Evolutionary conservation across 1,140 invertebrate genomes (phyloP).

Genomic region (Bombyx mandarina): DNA sequence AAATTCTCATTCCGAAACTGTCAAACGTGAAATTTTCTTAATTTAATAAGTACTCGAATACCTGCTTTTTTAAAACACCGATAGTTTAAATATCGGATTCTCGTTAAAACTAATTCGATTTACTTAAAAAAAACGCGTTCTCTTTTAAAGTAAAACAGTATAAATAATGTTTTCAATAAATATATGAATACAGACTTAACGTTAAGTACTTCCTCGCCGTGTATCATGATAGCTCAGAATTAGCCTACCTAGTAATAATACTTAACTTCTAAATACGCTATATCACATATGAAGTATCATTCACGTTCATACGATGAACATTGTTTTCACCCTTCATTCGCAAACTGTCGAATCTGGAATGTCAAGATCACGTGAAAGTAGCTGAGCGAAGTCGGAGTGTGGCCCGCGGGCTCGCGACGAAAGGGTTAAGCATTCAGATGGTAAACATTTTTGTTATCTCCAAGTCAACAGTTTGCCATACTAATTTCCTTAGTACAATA

Average conservation of each 20-base stretch:
- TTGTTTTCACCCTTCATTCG: slow-evolving; percentile 35
- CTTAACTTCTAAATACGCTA: slow-evolving; percentile 40
- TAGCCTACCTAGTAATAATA: slow-evolving; percentile 24
- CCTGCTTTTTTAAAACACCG: slow-evolving; percentile 26
- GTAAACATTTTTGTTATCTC: slow-evolving; percentile 9
- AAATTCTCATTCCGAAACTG: too few species aligned
- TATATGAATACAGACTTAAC: slow-evolving; percentile 38
- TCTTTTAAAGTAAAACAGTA: slow-evolving; percentile 35
- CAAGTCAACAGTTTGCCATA: slow-evolving; percentile 37
- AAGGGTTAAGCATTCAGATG: not conserved
- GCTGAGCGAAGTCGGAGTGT: too few species aligned
- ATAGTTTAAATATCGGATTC: slow-evolving; percentile 29
- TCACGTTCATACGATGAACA: slow-evolving; percentile 42
- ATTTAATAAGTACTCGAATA: slow-evolving; percentile 20
- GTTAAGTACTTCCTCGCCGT: slow-evolving; percentile 21
- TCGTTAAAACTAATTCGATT: slow-evolving; percentile 31
- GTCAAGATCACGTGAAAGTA: slow-evolving; percentile 18
- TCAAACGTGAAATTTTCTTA: not conserved
- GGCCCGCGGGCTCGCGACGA: too few species aligned
- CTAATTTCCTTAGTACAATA: slow-evolving; percentile 12
- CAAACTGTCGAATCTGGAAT: slow-evolving; percentile 45
- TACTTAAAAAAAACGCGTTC: slow-evolving; percentile 24
- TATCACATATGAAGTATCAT: slow-evolving; percentile 67
- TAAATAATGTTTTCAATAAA: slow-evolving; percentile 48
- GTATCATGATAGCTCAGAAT: slow-evolving; percentile 27